Evolutionary conservation across 30 jellyfish, hydroid and myxozoan species (phyloP), one percentile per base, ranked within the genome.

Genomic region (Nemopilema nomurai): DNA sequence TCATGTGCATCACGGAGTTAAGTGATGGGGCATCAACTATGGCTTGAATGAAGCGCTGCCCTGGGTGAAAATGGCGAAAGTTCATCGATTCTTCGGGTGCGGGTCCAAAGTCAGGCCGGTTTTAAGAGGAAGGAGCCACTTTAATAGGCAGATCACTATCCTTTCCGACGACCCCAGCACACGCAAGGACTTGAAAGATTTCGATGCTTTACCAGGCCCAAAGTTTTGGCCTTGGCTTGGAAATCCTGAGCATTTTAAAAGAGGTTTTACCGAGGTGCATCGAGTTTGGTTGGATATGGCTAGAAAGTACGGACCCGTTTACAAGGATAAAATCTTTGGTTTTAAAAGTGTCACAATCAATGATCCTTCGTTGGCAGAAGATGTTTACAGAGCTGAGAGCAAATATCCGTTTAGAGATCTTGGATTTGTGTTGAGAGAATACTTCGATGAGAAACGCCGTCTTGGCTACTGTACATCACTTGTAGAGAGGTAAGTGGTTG

Each of bases 121-220:
- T 41, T 6, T 41, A 41, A 41, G n/a, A n/a, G n/a, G n/a, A n/a
- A n/a, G n/a, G n/a, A 13, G 57, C 13, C 57, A 3, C 57, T 6
- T 41, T 3, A 41, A 41, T 6, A 41, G 57, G 57, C 57, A 41
- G 13, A 41, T 41, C 57, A 41, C 57, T 41, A 3, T 41, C 9
- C 57, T 41, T 41, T 41, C 57, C 6, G 9, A 41, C 9, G 57
- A 6, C 13, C 6, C 57, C 13, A 41, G 13, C 13, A 41, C 57
- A 41, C n/a, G n/a, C n/a, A 41, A 41, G 9, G 57, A 41, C 57
- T 41, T 41, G 57, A 6, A 41, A 3, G 57, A 41, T 13, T 41
- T 49, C 21, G 87, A 78, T 3, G 64, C 89, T 18, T 41, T 80
- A 62, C 89, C 89, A 8, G 89, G 89, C 22, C 89, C 89, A 16